phyloP scores from a whole-genome alignment of 2,113 vertebrate genomes.

The Phrynocephalus versicolor region DNA sequence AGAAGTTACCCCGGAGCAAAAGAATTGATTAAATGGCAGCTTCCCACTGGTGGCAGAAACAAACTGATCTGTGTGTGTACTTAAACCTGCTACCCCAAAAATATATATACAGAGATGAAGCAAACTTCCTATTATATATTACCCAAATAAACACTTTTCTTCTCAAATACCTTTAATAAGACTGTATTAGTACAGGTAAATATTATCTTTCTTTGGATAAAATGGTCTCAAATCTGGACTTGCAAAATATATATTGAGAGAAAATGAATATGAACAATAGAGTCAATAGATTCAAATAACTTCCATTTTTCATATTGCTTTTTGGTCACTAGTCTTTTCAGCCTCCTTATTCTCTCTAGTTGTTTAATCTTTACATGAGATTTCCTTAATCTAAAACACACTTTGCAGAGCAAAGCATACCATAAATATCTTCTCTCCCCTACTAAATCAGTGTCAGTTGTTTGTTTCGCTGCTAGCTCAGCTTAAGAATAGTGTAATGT shows the following conservation, averaged over 20 bases:
- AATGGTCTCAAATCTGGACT: accelerated
- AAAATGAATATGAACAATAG: slow-evolving; percentile 24
- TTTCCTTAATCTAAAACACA: slow-evolving; percentile 45
- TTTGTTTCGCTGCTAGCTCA: slow-evolving; percentile 39
- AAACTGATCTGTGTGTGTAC: background rate
- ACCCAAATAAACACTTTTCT: background rate
- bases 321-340: slow-evolving; percentile 51
- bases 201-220: background rate
- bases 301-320: slow-evolving; percentile 36
- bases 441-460: slow-evolving; percentile 28
- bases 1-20: background rate
- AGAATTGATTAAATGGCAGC: background rate
- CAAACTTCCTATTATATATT: background rate
- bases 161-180: background rate
- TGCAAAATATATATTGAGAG: slow-evolving; percentile 4
- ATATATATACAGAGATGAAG: background rate
- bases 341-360: slow-evolving; percentile 34
- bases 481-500: slow-evolving; percentile 30
- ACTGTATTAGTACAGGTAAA: background rate
- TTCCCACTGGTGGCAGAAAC: background rate
- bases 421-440: slow-evolving; percentile 22
- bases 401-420: slow-evolving; percentile 55
- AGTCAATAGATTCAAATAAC: slow-evolving; percentile 21
- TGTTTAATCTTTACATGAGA: slow-evolving; percentile 8
- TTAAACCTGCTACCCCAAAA: background rate